These are phyloP conservation scores for Novumbra hubbsi DNA, from an alignment of 2,797 vertebrate species.

Conservation along the genomic window DNA sequence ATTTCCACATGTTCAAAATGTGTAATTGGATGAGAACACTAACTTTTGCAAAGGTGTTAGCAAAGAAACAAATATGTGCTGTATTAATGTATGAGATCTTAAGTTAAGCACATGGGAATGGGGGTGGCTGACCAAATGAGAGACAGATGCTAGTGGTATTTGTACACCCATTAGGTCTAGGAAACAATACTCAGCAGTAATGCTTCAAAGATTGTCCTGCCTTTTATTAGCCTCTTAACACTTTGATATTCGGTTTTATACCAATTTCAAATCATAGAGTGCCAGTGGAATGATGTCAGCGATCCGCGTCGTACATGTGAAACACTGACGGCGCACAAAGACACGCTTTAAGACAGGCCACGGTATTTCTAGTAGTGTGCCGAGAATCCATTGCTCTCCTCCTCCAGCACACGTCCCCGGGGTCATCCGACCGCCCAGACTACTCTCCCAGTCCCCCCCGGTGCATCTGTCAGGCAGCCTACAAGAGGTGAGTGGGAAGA, in stretches of 20 bases:
- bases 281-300: neutral
- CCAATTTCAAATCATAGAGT: neutral
- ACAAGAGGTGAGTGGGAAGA: slow-evolving; percentile 48
- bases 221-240: slow-evolving; percentile 60
- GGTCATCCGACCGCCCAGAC: slow-evolving; percentile 38
- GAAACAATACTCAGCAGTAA: neutral
- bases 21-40: neutral
- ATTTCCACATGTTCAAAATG: too few relatives aligned
- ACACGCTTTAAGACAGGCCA: neutral
- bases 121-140: neutral
- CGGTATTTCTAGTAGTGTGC: neutral
- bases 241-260: neutral
- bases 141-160: slow-evolving; percentile 9
- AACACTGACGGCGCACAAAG: neutral
- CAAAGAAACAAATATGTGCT: neutral
- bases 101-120: neutral
- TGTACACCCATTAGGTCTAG: neutral
- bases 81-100: neutral
- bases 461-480: slow-evolving; percentile 44
- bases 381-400: slow-evolving; percentile 61
- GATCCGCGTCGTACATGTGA: neutral
- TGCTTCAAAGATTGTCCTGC: neutral
- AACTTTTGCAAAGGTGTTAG: neutral
- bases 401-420: slow-evolving; percentile 58
- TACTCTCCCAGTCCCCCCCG: slow-evolving; percentile 18